A percentile compares a stretch with the other conserved stretches of the same genome.
Evolutionary conservation across 1,140 invertebrate species (phyloP).

Genomic region (Pseudomyrmex pallidus): DNA sequence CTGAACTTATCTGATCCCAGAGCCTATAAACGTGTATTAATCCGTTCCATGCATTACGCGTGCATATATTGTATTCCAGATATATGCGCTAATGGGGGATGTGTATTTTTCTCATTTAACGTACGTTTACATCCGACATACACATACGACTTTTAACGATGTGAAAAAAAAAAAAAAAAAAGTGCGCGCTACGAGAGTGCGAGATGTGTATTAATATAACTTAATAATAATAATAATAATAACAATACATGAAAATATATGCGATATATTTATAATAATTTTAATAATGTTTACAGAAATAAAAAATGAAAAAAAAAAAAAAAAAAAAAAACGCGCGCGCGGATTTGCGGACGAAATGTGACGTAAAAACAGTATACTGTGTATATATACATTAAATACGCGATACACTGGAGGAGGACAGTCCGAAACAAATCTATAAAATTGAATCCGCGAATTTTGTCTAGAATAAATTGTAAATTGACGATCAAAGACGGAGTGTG

Average conservation of each 20-base stretch:
- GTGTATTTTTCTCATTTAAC: slow-evolving; percentile 57
- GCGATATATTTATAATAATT: slow-evolving; percentile 85
- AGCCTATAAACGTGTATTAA: slow-evolving; percentile 81
- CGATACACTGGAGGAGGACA: slow-evolving; percentile 62
- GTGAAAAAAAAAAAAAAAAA: slow-evolving; percentile 25
- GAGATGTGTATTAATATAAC: slow-evolving; percentile 70
- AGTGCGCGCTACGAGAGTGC: slow-evolving; percentile 56
- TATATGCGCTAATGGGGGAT: slow-evolving; percentile 47
- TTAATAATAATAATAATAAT: slow-evolving; percentile 74
- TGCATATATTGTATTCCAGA: slow-evolving; percentile 61
- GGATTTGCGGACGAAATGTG: slow-evolving; percentile 60
- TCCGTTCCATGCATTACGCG: slow-evolving; percentile 80
- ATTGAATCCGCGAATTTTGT: slow-evolving; percentile 80
- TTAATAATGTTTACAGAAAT: slow-evolving; percentile 84
- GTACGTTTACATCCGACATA: slow-evolving; percentile 53
- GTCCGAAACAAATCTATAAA: slow-evolving; percentile 78
- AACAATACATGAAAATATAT: slow-evolving; percentile 79
- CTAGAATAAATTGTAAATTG: slow-evolving; percentile 86
- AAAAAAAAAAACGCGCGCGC: slow-evolving; percentile 63
- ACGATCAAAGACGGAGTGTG: slow-evolving; percentile 77
- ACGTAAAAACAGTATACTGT: slow-evolving; percentile 77
- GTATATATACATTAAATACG: slow-evolving; percentile 83
- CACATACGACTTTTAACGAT: slow-evolving; percentile 49
- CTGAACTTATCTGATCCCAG: slow-evolving; percentile 73
- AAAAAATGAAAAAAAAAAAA: slow-evolving; percentile 47